Conservation (phyloP, 92 coral and sea anemone genomes). For the Virgularia gustaviana region DNA sequence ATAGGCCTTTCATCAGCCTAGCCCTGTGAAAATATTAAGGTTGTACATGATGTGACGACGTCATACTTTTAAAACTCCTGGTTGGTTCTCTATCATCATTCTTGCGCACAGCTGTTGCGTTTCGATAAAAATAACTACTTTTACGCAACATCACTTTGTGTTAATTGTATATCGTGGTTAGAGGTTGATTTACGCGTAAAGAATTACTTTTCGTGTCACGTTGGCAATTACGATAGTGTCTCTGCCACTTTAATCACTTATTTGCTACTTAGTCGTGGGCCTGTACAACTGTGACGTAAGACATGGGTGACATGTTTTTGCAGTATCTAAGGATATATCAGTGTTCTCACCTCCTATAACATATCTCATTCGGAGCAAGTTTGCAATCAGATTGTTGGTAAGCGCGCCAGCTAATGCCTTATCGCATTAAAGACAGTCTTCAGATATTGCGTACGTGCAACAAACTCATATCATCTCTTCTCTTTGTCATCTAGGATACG, state of each 20-base stretch:
- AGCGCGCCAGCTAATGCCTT: conserved; percentile 20
- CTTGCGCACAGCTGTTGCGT: conserved; percentile 30
- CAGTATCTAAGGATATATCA: conserved; percentile 41
- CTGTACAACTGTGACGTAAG: conserved; percentile 27
- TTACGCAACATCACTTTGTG: neutral
- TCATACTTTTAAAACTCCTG: conserved; percentile 4
- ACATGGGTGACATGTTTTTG: conserved; percentile 31
- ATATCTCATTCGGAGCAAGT: conserved; percentile 33
- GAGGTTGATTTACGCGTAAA: neutral
- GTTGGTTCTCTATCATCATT: conserved; percentile 2
- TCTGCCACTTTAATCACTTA: conserved; percentile 14
- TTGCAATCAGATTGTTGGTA: conserved; percentile 33
- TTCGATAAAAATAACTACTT: conserved; percentile 9
- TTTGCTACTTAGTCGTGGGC: conserved; percentile 15
- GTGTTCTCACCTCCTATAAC: conserved; percentile 41
- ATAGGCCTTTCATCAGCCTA: conserved; percentile 4
- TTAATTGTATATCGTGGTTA: neutral
- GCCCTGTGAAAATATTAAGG: conserved; percentile 14
- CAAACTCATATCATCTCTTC: conserved; percentile 10
- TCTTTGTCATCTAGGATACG: neutral
- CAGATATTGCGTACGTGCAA: neutral
- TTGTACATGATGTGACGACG: conserved; percentile 15
- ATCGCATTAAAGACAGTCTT: conserved; percentile 10
- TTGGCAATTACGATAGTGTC: conserved; percentile 1
- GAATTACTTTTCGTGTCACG: neutral